Evolutionary conservation across 1,140 invertebrate species (phyloP).

Genomic region (Anoplophora glabripennis): DNA sequence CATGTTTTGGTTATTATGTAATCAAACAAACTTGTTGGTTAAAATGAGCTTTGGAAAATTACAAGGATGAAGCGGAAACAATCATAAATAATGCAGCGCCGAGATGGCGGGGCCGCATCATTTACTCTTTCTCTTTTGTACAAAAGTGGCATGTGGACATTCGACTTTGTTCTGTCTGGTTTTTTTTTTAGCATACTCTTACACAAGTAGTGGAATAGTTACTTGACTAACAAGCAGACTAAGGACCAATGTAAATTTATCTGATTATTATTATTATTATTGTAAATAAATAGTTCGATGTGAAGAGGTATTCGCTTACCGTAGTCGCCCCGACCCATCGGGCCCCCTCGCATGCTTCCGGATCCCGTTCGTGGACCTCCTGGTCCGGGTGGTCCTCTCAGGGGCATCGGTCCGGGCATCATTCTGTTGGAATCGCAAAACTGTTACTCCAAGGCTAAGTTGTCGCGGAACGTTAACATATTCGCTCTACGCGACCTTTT

Average conservation of each 20-base stretch:
- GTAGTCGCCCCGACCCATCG: slow-evolving; percentile 80
- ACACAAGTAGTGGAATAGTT: slow-evolving; percentile 40
- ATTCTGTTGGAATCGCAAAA: slow-evolving; percentile 34
- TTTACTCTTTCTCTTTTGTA: no score
- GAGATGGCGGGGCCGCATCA: no score
- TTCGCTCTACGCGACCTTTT: no score
- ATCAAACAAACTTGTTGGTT: background rate
- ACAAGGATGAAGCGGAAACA: background rate
- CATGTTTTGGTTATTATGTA: slow-evolving; percentile 1
- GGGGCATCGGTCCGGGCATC: slow-evolving; percentile 58
- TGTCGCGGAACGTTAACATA: background rate
- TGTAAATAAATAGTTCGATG: slow-evolving; percentile 17
- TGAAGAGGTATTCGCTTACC: slow-evolving; percentile 62
- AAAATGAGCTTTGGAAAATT: background rate
- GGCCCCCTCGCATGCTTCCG: slow-evolving; percentile 67
- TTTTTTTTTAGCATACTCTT: slow-evolving; percentile 25
- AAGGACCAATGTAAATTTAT: slow-evolving; percentile 23
- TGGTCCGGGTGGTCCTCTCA: slow-evolving; percentile 63
- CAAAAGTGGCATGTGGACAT: no score
- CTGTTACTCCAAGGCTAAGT: background rate
- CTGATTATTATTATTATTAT: no score
- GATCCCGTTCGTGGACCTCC: slow-evolving; percentile 52
- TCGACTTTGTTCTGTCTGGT: no score
- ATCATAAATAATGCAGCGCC: background rate
- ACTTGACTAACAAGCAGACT: slow-evolving; percentile 46